Conservation (phyloP, 2,113 vertebrate species). For the Osmerus mordax region DNA sequence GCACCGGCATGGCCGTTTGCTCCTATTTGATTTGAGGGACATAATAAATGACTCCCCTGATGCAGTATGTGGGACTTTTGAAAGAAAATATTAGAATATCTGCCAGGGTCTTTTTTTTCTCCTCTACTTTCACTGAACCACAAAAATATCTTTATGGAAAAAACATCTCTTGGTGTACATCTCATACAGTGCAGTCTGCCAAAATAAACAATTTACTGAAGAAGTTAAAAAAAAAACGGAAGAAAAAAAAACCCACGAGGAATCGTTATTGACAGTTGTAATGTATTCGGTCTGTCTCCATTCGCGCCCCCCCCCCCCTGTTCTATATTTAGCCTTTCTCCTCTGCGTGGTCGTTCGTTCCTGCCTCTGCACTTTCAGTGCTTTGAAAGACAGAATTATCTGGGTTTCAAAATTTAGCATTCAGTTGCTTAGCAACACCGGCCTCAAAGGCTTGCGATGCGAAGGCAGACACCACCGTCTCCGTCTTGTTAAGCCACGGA, state of each 20-base stretch:
- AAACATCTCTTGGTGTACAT: conserved; percentile 48
- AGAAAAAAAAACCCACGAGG: conserved; percentile 28
- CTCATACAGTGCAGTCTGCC: conserved; percentile 31
- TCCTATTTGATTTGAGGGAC: conserved; percentile 13
- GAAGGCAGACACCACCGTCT: conserved; percentile 59
- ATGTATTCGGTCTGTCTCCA: conserved; percentile 35
- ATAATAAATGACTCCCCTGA: conserved; percentile 22
- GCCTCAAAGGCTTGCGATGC: conserved; percentile 58
- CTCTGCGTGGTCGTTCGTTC: conserved; percentile 22
- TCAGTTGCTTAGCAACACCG: conserved; percentile 74
- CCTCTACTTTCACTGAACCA: conserved; percentile 26
- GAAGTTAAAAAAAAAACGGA: conserved; percentile 36
- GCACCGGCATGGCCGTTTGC: neutral
- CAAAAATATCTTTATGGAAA: conserved; percentile 56
- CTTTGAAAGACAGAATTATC: conserved; percentile 65
- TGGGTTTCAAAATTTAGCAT: conserved; percentile 75
- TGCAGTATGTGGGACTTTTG: conserved; percentile 19
- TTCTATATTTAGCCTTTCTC: conserved; percentile 63
- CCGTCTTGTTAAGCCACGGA: conserved; percentile 63
- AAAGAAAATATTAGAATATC: conserved; percentile 27
- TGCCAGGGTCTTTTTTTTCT: conserved; percentile 48
- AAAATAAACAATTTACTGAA: conserved; percentile 58
- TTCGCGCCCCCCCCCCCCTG: neutral
- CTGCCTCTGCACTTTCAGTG: conserved; percentile 52
- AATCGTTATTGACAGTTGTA: conserved; percentile 60